Evolutionary conservation across 2,113 vertebrate genomes (phyloP), one percentile per base, ranked within the genome.

Genomic region (Fulmarus glacialis): DNA sequence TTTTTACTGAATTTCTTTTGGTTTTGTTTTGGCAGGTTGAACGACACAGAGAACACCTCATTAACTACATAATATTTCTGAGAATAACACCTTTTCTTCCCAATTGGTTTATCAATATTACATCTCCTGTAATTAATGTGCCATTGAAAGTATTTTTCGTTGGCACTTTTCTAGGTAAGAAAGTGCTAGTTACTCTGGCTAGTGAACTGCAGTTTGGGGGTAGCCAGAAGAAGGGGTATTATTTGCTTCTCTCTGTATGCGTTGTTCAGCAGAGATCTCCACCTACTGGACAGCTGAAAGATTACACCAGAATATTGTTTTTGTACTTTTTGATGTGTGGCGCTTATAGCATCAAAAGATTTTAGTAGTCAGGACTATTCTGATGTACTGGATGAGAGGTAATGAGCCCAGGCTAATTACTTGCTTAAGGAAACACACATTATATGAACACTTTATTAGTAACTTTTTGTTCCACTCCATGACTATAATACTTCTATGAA

Each of bases 91-190:
- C 99, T 36, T 99, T 99, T 95, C 99, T 99, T 93, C 99, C 99
- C 34, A 99, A 99, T 96, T 99, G 99, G 99, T 99, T 99, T 98
- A 99, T 99, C 98, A 99, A 99, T 98, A 99, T 99, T 96, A 99
- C 99, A 36, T 99, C 99, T 80, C 99, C 99, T 84, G 99, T 99
- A 96, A 99, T 99, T 97, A 99, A 99, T 4, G 99, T 99, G 92
- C 99, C 99, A 93, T 85, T 99, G 95, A 99, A 99, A 93, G 99
- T 99, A 79, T 99, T 99, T 98, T 99, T 99, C 98, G 95, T 99
- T 63, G 99, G 99, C 72, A 99, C 99, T 72, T 99, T 99, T 96
- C 97, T 99, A 87, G 99, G 99, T 99, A 99, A 99, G 99, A 75
- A 40, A 40, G 40, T 40, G 40, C 40, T 40, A 40, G 40, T 40